Conservation (phyloP, 2,888 invertebrate species). For the Perithous albicinctus region DNA sequence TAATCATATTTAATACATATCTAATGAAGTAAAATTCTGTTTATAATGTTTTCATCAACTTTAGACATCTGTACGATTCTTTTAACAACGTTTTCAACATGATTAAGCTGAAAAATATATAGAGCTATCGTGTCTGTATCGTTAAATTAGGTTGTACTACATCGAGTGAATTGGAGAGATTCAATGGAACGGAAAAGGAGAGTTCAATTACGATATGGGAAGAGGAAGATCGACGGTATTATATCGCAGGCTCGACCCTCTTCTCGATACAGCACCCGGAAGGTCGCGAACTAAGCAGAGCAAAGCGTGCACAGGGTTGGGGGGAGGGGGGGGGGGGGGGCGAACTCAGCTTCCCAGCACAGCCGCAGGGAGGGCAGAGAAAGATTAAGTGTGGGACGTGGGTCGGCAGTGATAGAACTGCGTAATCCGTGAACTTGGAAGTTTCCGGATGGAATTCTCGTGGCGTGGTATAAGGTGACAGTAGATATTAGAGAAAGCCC, state of each 20-base stretch:
- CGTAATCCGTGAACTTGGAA: conserved; percentile 80
- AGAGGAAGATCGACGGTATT: conserved; percentile 55
- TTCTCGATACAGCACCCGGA: conserved; percentile 21
- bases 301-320: conserved; percentile 13
- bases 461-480: conserved; percentile 80
- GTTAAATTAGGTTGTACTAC: neutral
- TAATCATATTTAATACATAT: too few species aligned
- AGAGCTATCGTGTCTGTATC: neutral
- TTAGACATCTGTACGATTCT: neutral
- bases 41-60: neutral
- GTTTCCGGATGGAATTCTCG: conserved; percentile 46
- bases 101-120: neutral
- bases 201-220: conserved; percentile 57
- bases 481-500: conserved; percentile 82
- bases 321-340: too few species aligned
- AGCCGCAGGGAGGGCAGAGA: conserved; percentile 63
- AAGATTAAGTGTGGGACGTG: conserved; percentile 82
- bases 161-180: conserved; percentile 35
- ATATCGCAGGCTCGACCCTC: conserved; percentile 45
- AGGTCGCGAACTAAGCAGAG: conserved; percentile 3
- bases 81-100: neutral
- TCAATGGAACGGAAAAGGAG: conserved; percentile 48
- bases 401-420: conserved; percentile 82
- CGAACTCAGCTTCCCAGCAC: conserved; percentile 53
- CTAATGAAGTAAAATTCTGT: neutral